Evolutionary conservation across 1,140 invertebrate species (phyloP).

Genomic region (Dryas iulia): DNA sequence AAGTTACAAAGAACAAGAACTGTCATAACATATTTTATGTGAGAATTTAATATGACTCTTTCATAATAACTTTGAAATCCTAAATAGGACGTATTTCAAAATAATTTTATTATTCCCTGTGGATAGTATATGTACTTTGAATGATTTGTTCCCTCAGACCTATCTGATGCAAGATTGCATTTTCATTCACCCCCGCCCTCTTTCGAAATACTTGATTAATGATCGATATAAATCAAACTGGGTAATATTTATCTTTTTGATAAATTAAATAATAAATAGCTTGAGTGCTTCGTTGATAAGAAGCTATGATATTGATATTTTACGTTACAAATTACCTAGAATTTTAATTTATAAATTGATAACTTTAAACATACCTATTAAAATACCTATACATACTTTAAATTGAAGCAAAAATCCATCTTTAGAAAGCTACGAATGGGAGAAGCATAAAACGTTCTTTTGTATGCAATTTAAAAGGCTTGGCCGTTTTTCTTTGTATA

Average conservation of each 20-base stretch:
- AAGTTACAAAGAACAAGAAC: background rate
- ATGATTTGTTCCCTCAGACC: constrained; percentile 7
- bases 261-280: background rate
- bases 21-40: background rate
- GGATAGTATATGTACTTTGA: background rate
- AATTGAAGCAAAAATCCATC: background rate
- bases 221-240: background rate
- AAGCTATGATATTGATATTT: too few species aligned
- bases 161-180: constrained; percentile 3
- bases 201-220: constrained; percentile 10
- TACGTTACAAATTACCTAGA: too few species aligned
- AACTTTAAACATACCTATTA: too few species aligned
- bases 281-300: background rate
- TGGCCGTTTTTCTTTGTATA: constrained; percentile 3
- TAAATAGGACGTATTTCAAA: background rate
- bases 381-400: too few species aligned
- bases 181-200: background rate
- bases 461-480: constrained; percentile 3
- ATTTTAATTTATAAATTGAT: too few species aligned
- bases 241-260: background rate
- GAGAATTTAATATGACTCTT: background rate
- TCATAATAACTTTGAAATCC: background rate
- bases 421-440: background rate
- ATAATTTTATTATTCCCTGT: background rate
- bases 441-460: background rate